Percentiles rank a stretch among this genome's conserved stretches.
Evolutionary conservation across 2,797 vertebrate species (phyloP).

Genomic region (Sebastes taczanowskii): DNA sequence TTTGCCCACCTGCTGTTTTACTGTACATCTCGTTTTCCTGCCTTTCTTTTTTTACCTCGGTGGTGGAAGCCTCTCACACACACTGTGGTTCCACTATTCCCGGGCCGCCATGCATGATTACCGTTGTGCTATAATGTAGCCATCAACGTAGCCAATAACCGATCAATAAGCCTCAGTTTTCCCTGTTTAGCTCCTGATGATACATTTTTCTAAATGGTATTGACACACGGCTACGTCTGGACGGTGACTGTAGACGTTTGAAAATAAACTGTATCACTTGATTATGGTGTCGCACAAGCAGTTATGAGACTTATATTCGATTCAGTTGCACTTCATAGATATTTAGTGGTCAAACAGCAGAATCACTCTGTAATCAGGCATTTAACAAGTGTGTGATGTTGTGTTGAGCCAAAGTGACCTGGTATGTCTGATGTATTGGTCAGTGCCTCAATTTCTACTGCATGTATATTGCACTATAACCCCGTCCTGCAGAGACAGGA

Average conservation of each 20-base stretch:
- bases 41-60: neutral
- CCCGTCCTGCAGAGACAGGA: neutral
- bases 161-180: constrained; percentile 51
- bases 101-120: constrained; percentile 1
- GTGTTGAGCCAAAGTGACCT: neutral
- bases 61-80: constrained; percentile 12
- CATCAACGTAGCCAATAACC: constrained; percentile 27
- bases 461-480: neutral
- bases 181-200: constrained; percentile 35
- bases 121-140: constrained; percentile 2
- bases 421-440: neutral
- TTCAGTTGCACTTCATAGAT: constrained; percentile 22
- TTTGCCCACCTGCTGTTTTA: constrained; percentile 93
- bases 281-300: constrained; percentile 7
- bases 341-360: neutral
- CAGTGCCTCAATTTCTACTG: neutral
- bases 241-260: neutral
- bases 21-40: constrained; percentile 72
- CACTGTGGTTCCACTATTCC: constrained; percentile 7
- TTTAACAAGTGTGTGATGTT: neutral
- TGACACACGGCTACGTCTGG: constrained; percentile 1
- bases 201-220: constrained; percentile 30
- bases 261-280: constrained; percentile 34
- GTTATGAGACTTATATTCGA: neutral
- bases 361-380: neutral